Base-by-base conservation (phyloP, 1,140 invertebrate genomes). In the Thereuonema tuberculata region DNA sequence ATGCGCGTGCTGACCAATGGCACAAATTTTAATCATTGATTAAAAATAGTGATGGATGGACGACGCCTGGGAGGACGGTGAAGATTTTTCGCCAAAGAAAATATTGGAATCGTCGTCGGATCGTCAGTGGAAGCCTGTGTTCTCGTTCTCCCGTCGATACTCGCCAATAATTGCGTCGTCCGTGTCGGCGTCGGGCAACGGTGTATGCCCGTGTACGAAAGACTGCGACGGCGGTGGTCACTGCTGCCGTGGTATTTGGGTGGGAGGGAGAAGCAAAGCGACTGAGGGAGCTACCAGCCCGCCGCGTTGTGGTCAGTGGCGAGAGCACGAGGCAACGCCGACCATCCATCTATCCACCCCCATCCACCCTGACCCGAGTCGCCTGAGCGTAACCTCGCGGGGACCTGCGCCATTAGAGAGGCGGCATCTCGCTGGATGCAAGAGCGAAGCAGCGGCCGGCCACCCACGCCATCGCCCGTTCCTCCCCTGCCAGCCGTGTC, bases 11-110 rank as follows among this genome's bases (percentile, higher is more conserved):
- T 50, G 48, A 50, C 48, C 48, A 50, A 50, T 50, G 48, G 48
- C 48, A 50, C 48, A 50, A n/a, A 12, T 50, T 50, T 50, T 21
- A 50, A 50, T 50, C 48, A 50, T 50, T 50, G 48, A 50, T 50
- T 50, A 50, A 50, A 50, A 50, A 50, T 50, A 50, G 21, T 50
- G 48, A 50, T 50, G 48, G 21, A 50, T 50, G 48, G 21, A 50
- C 5, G 5, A 9, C 31, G 31, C 5, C 31, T n/a, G 31, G 5
- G 31, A 37, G 31, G 31, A 37, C 5, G 31, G 17, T 5, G 17
- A 37, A 5, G 31, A 17, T 37, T 9, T 17, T 37, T 5, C 31
- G 31, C 17, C 17, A 37, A 37, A 5, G 5, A 17, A 37, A 37
- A 37, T 9, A 37, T 37, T 17, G 31, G 31, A 37, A 9, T 5